Evolutionary conservation across 2,113 vertebrate species (phyloP), one percentile per base, ranked within the genome.

Genomic region (Vanacampus margaritifer): DNA sequence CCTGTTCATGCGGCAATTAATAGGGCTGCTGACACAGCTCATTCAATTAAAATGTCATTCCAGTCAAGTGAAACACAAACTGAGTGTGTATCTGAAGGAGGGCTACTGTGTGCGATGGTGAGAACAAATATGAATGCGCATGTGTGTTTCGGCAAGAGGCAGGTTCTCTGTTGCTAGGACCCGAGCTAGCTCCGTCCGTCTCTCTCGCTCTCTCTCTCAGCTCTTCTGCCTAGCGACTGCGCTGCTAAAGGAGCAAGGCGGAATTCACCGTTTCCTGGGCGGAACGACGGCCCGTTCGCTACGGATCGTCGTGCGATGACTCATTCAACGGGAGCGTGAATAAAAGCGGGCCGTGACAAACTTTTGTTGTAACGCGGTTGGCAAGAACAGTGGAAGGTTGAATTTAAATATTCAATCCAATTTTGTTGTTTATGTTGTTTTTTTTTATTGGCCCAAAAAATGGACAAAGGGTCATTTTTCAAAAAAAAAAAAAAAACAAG

Each of bases 181-280:
- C 76, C 73, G 71, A 68, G 79, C 62, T 70, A 80, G 79, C 74
- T 79, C 73, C 60, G 76, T 82, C 80, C 77, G 39, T 80, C 48
- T 50, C 8, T n/a, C 48, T 50, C 21, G 1, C 43, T 19, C 43
- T 7, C 45, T 46, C 17, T 17, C 72, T n/a, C 48, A 0, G 58
- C 87, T 84, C 77, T 75, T 87, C 84, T 87, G 88, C 84, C 80
- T 86, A 80, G 80, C 73, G 79, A 87, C 83, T 68, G 80, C 68
- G 77, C 65, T 74, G 72, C 11, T 66, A 77, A 77, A 75, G 71
- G 58, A 79, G 64, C 68, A 75, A 79, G 46, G 67, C 73, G 68
- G 79, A 80, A 85, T 86, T 88, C 83, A 85, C 78, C 67, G 82
- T 73, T 87, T 87, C 76, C 76, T 81, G 86, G 60, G 81, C 58